phyloP scores from a whole-genome alignment of 2,797 vertebrate genomes.

The Anguilla anguilla region DNA sequence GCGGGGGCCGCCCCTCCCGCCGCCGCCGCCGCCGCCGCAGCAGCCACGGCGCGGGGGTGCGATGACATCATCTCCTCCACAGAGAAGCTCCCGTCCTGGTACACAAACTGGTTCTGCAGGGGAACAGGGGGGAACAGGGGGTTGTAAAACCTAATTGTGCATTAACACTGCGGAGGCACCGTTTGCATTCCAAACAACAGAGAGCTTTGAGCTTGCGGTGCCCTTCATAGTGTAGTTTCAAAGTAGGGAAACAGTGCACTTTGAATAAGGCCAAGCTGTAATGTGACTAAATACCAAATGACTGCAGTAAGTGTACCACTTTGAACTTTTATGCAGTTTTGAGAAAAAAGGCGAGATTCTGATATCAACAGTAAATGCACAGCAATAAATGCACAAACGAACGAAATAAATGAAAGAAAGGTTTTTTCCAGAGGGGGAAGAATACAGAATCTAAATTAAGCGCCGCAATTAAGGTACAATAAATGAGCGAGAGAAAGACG shows the following conservation, averaged over 20 bases:
- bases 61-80: constrained; percentile 77
- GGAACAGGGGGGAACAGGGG: neutral
- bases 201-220: neutral
- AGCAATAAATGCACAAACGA: neutral
- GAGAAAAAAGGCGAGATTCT: neutral
- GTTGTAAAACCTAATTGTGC: neutral
- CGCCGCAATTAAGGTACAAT: neutral
- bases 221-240: neutral
- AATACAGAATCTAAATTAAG: neutral
- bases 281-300: neutral
- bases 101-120: constrained; percentile 80
- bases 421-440: neutral
- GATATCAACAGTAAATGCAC: neutral
- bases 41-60: constrained; percentile 77
- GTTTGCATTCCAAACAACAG: neutral
- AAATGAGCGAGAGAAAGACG: neutral
- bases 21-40: constrained; percentile 66
- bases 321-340: neutral
- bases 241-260: too few species aligned
- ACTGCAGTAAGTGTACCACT: neutral
- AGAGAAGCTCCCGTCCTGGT: constrained; percentile 79
- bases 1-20: constrained; percentile 53
- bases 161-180: neutral
- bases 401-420: neutral
- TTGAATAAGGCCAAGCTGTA: neutral